These are phyloP conservation scores for Aleiodes alternator DNA, from an alignment of 2,888 invertebrate genomes.

Conservation along the genomic window DNA sequence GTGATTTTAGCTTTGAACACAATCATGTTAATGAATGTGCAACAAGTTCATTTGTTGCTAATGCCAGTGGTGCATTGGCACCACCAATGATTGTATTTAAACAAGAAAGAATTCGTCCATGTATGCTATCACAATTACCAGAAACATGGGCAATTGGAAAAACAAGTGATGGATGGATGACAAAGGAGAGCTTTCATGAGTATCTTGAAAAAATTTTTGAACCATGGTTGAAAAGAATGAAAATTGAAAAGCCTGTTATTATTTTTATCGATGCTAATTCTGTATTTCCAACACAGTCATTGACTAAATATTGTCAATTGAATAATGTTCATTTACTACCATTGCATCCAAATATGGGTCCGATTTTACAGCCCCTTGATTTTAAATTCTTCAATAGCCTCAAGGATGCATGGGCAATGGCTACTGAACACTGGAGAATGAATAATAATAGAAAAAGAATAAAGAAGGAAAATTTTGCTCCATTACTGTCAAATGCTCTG, in stretches of 20 bases:
- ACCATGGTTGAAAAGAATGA: conserved; percentile 46
- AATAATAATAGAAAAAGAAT: conserved; percentile 44
- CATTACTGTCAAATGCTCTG: conserved; percentile 43
- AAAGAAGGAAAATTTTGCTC: conserved; percentile 45
- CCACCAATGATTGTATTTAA: conserved; percentile 55
- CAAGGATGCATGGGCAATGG: conserved; percentile 53
- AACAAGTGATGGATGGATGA: conserved; percentile 58
- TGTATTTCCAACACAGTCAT: conserved; percentile 44
- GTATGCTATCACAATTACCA: conserved; percentile 50
- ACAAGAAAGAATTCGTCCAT: conserved; percentile 50
- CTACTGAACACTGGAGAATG: conserved; percentile 47
- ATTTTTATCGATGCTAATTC: conserved; percentile 54
- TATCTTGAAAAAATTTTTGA: conserved; percentile 54
- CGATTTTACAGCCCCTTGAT: conserved; percentile 54
- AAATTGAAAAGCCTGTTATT: conserved; percentile 49
- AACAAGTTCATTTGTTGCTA: conserved; percentile 59
- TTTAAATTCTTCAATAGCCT: conserved; percentile 52
- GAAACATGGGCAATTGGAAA: conserved; percentile 49
- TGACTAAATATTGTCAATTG: conserved; percentile 48
- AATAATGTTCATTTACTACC: conserved; percentile 50
- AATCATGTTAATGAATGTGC: conserved; percentile 60
- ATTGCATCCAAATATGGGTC: conserved; percentile 54
- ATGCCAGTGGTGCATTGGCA: conserved; percentile 45
- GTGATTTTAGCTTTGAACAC: conserved; percentile 56
- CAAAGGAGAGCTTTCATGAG: conserved; percentile 54